phyloP scores from a whole-genome alignment of 1,140 invertebrate genomes.

The Spodoptera frugiperda region DNA sequence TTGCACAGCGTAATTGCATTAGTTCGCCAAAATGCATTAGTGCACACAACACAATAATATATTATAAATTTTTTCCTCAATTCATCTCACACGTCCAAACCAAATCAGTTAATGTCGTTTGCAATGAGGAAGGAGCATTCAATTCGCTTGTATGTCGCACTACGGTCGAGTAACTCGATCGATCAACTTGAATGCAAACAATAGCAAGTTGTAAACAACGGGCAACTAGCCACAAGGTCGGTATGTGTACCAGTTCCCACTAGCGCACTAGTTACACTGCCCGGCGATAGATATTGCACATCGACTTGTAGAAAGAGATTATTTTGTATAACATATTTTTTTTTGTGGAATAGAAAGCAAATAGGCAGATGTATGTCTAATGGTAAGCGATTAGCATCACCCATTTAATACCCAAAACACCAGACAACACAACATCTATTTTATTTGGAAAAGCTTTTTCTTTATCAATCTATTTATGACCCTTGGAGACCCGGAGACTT shows the following conservation, averaged over 20 bases:
- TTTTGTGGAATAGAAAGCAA: no score
- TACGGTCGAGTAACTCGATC: slow-evolving; percentile 27
- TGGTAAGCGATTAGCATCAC: no score
- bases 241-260: slow-evolving; percentile 32
- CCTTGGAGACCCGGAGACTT: no score
- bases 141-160: slow-evolving; percentile 13
- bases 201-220: slow-evolving; percentile 6
- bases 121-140: slow-evolving; percentile 37
- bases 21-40: no score
- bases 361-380: no score
- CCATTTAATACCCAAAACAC: no score
- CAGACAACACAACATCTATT: no score
- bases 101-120: slow-evolving; percentile 8
- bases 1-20: no score
- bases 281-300: background rate
- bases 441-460: no score
- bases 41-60: background rate
- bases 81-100: slow-evolving; percentile 17
- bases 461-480: no score
- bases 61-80: slow-evolving; percentile 27
- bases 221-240: slow-evolving; percentile 40
- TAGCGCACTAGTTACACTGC: background rate
- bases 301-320: no score
- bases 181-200: slow-evolving; percentile 44
- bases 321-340: no score